Evolutionary conservation across 2,888 invertebrate species (phyloP), one percentile per base, ranked within the genome.

Genomic region (Apomyelois bistriatella): DNA sequence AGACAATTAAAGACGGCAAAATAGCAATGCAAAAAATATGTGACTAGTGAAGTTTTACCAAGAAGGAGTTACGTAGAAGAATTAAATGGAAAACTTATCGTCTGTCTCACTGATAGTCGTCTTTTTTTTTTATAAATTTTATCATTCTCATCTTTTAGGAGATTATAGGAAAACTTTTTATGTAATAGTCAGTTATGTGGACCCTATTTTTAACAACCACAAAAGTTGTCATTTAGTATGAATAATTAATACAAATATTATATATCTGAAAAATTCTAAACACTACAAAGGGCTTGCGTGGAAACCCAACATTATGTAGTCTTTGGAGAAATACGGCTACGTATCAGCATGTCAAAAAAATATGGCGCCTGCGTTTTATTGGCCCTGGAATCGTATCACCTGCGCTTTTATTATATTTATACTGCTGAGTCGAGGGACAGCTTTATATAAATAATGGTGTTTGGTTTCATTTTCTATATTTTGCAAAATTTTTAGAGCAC

Each of bases 291-390:
- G 42, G 68, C 72, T 74, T 66, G 72, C 78, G 69, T 72, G 77
- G 76, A 72, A 70, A 65, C 70, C 65, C 60, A 70, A 73, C 79
- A 82, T 84, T 82, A 82, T 70, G 73, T 68, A 76, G 73, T 69
- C 75, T 60, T 70, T 66, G 66, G 79, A 80, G 68, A 81, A 79
- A 80, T 78, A 82, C 77, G 72, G 63, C 69, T 66, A 74, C 40
- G 16, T 75, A 79, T 79, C 82, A 76, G 74, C 72, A 68, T 76
- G 76, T 76, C 77, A 76, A 78, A 81, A 73, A 78, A 79, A 78
- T 79, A 71, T 74, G 66, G 52, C 68, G 76, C 72, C 74, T 78
- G 76, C 68, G 75, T 82, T 82, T 84, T 83, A 76, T 78, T 72
- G 72, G 64, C 55, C 16, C 8, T 15, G 28, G 43, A 13, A 9